Conservation (phyloP, 2,888 invertebrate species). For the Callosobruchus maculatus region DNA sequence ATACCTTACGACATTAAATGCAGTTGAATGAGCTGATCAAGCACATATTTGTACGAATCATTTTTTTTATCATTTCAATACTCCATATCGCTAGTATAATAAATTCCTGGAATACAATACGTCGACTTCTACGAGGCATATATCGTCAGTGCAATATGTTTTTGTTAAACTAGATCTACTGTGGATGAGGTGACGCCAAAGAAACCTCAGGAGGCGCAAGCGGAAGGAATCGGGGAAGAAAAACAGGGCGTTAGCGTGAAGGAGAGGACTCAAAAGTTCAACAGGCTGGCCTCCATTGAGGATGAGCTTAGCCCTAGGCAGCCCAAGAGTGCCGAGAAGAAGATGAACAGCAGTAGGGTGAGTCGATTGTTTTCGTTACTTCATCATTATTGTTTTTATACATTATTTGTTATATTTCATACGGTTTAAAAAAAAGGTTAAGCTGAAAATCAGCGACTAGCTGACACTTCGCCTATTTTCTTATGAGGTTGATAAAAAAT, state of each 20-base stretch:
- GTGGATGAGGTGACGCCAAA: slow-evolving; percentile 23
- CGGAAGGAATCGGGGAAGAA: slow-evolving; percentile 37
- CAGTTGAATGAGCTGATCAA: too few relatives aligned
- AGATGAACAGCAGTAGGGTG: slow-evolving; percentile 61
- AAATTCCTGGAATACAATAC: neutral
- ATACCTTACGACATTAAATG: too few relatives aligned
- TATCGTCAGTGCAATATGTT: neutral
- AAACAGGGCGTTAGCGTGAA: slow-evolving; percentile 81
- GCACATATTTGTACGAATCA: too few relatives aligned
- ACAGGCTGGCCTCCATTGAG: slow-evolving; percentile 83
- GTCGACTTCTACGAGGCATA: neutral
- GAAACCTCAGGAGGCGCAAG: slow-evolving; percentile 22
- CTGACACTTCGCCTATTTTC: too few relatives aligned
- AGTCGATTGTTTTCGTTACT: too few relatives aligned
- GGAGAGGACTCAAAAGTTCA: slow-evolving; percentile 89
- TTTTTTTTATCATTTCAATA: too few relatives aligned
- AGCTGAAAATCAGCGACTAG: too few relatives aligned
- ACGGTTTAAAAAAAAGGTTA: too few relatives aligned
- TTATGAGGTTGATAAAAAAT: too few relatives aligned
- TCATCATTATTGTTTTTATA: too few relatives aligned
- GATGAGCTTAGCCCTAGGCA: slow-evolving; percentile 55
- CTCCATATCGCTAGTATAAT: too few relatives aligned
- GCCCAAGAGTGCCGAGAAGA: slow-evolving; percentile 45
- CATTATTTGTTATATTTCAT: too few relatives aligned
- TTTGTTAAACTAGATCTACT: neutral